Evolutionary conservation across 2,113 vertebrate genomes (phyloP).

Genomic region (Seriola dumerili): DNA sequence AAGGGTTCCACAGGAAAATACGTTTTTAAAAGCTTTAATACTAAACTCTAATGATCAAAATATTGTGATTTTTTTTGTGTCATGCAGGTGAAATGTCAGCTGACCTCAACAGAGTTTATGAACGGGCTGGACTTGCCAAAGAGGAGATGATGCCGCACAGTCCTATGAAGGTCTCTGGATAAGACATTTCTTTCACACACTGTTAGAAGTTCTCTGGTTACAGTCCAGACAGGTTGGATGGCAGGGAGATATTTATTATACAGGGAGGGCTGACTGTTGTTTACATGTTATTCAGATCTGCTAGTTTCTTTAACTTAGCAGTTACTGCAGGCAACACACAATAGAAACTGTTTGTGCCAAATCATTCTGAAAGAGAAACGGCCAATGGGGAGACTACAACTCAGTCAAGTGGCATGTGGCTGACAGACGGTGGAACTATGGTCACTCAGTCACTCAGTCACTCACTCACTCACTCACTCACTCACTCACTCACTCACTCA

Average conservation of each 20-base stretch:
- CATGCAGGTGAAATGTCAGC: slow-evolving; percentile 69
- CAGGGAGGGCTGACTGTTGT: neutral
- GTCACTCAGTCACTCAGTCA: no score
- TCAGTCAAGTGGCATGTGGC: no score
- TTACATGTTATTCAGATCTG: no score
- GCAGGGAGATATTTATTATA: neutral
- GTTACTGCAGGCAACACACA: no score
- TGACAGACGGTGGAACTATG: no score
- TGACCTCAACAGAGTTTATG: slow-evolving; percentile 82
- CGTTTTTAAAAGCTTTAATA: neutral
- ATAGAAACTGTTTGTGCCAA: no score
- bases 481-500: no score
- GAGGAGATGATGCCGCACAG: slow-evolving; percentile 74
- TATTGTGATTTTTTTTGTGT: slow-evolving; percentile 4
- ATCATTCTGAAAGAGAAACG: no score
- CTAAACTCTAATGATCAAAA: neutral
- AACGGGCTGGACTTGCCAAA: slow-evolving; percentile 69
- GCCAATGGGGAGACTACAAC: no score
- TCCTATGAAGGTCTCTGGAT: slow-evolving; percentile 66
- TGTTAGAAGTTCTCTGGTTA: neutral
- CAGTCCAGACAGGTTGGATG: neutral
- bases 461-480: no score
- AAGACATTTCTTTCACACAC: neutral
- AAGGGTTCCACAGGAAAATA: neutral
- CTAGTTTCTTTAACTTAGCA: no score